Conservation (phyloP, 2,113 vertebrate genomes). For the Eidolon helvum region DNA sequence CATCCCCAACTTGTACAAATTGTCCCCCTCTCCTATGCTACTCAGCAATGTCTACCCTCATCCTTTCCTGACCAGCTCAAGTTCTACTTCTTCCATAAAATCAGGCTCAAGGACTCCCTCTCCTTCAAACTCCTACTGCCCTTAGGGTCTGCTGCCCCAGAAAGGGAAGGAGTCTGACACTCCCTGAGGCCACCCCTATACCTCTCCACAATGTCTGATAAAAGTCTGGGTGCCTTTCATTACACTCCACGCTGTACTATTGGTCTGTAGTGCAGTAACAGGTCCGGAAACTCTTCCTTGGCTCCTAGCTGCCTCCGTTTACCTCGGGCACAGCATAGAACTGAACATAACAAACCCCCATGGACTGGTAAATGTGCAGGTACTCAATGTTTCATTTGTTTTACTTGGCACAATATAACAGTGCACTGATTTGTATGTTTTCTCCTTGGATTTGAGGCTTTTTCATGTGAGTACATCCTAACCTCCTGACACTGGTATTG, state of each 20-base stretch:
- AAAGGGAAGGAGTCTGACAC: not conserved
- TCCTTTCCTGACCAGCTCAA: not conserved
- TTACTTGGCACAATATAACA: not conserved
- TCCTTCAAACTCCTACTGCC: not conserved
- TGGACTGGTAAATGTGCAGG: rapidly evolving
- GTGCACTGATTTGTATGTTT: not conserved
- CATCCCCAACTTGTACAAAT: not conserved
- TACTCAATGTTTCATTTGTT: not conserved
- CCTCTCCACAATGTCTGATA: no score
- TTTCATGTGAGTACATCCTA: not conserved
- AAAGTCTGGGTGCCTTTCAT: not conserved
- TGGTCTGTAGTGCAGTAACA: not conserved
- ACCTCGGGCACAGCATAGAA: not conserved
- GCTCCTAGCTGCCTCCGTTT: not conserved
- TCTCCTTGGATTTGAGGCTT: not conserved
- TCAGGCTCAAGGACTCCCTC: not conserved
- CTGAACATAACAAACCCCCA: not conserved
- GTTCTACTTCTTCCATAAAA: not conserved
- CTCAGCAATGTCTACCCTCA: not conserved
- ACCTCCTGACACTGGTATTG: not conserved
- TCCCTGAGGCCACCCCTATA: not conserved
- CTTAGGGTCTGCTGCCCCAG: not conserved
- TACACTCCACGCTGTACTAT: rapidly evolving
- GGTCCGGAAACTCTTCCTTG: not conserved
- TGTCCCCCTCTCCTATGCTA: rapidly evolving